phyloP scores from a whole-genome alignment of 1,140 invertebrate species.

The Mactra quadrangularis region DNA sequence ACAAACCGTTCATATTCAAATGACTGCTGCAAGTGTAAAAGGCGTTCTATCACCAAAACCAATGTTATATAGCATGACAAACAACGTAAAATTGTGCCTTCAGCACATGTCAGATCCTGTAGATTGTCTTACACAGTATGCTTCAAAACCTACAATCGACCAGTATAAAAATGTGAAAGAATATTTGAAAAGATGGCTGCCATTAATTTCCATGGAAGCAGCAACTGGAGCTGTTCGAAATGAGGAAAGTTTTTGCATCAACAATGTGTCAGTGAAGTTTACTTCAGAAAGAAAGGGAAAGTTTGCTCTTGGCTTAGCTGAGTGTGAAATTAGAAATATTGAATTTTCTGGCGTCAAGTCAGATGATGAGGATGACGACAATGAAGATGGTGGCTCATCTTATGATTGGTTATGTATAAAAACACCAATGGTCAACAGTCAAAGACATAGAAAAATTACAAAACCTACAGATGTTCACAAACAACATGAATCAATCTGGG shows the following conservation, averaged over 20 bases:
- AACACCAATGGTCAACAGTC: conserved; percentile 8
- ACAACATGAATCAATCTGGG: conserved; percentile 12
- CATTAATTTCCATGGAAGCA: conserved; percentile 70
- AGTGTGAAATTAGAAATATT: conserved; percentile 59
- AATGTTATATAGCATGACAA: conserved; percentile 60
- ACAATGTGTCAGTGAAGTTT: conserved; percentile 38
- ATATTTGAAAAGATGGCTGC: conserved; percentile 64
- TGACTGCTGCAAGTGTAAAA: conserved; percentile 49
- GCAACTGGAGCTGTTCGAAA: conserved; percentile 50
- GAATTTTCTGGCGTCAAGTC: conserved; percentile 45
- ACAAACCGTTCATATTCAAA: conserved; percentile 62
- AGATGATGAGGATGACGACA: conserved; percentile 20
- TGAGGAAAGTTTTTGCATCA: conserved; percentile 55
- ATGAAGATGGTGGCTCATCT: background rate
- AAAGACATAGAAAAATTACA: background rate
- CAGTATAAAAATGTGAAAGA: conserved; percentile 38
- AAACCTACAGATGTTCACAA: background rate
- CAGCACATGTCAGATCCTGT: conserved; percentile 68
- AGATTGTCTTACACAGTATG: conserved; percentile 33
- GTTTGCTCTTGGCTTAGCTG: conserved; percentile 28
- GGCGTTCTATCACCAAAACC: conserved; percentile 64
- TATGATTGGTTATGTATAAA: conserved; percentile 53
- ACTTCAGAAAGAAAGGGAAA: conserved; percentile 36
- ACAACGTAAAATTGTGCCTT: conserved; percentile 68
- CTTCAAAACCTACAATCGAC: conserved; percentile 18